Percentiles rank a stretch among this genome's conserved stretches.
Conservation (phyloP, 2,113 vertebrate genomes). For the Rhagologus leucostigma region DNA sequence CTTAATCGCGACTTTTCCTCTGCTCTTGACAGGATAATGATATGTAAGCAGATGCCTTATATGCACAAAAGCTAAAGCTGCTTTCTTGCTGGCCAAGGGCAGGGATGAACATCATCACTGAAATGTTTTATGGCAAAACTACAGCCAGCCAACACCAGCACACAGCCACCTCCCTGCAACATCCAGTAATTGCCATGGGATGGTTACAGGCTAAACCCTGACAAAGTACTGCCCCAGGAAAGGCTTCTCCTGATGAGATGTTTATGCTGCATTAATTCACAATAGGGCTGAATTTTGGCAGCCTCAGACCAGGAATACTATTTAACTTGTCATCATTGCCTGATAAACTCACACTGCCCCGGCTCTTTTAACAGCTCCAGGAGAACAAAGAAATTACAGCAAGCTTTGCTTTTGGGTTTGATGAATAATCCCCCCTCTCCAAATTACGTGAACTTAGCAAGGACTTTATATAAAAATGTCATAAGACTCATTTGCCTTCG, state of each 20-base stretch:
- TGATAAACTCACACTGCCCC: neutral
- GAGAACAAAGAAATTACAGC: neutral
- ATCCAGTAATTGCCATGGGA: neutral
- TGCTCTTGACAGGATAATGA: neutral
- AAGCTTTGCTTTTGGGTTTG: neutral
- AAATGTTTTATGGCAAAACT: neutral
- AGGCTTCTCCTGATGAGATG: neutral
- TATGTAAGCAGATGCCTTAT: neutral
- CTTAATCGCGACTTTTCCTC: neutral
- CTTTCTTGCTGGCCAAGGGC: neutral
- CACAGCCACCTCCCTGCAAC: neutral
- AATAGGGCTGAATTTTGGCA: constrained; percentile 6
- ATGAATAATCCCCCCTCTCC: neutral
- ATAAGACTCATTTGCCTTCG: neutral
- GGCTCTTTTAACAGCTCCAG: neutral
- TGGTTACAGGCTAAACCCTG: neutral
- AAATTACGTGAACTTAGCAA: neutral
- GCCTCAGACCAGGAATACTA: neutral
- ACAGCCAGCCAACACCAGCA: neutral
- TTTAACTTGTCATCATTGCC: constrained; percentile 3
- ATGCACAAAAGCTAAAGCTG: neutral
- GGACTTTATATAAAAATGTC: neutral
- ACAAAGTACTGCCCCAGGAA: neutral
- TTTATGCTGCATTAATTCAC: constrained; percentile 13
- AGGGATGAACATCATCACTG: neutral